phyloP scores from a whole-genome alignment of 2,113 vertebrate species.

The Pelodiscus sinensis region DNA sequence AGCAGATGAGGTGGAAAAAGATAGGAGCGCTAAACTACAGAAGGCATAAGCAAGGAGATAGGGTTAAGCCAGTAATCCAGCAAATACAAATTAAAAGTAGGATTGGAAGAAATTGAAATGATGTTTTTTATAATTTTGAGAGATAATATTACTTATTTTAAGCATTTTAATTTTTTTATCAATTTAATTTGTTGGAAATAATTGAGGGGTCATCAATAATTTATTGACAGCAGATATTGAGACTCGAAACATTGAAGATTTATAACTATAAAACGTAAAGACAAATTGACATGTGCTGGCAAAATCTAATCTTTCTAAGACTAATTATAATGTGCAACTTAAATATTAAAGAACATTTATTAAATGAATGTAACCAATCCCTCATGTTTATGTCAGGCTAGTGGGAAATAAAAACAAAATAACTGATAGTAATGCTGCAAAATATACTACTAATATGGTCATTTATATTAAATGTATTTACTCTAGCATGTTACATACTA shows the following conservation, averaged over 20 bases:
- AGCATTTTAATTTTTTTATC: too few relatives aligned
- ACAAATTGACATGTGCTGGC: neutral
- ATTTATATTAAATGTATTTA: neutral
- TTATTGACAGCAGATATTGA: too few relatives aligned
- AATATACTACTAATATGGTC: neutral
- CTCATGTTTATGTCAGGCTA: neutral
- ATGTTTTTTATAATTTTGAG: too few relatives aligned
- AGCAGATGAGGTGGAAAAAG: neutral
- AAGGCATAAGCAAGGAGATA: conserved; percentile 8
- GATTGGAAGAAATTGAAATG: too few relatives aligned
- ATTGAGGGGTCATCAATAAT: too few relatives aligned
- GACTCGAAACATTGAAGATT: too few relatives aligned
- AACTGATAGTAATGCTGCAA: conserved; percentile 27
- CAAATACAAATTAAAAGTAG: neutral
- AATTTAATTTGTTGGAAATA: too few relatives aligned
- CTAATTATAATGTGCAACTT: neutral
- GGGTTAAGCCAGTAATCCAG: neutral
- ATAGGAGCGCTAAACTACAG: neutral
- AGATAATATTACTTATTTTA: too few relatives aligned
- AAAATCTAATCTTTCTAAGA: neutral
- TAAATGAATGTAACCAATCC: conserved; percentile 24
- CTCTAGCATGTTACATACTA: neutral
- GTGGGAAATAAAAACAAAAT: neutral
- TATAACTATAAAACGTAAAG: neutral
- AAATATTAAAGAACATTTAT: conserved; percentile 21